Conservation (phyloP, 2,888 invertebrate species). For the Caenorhabditis afra region DNA sequence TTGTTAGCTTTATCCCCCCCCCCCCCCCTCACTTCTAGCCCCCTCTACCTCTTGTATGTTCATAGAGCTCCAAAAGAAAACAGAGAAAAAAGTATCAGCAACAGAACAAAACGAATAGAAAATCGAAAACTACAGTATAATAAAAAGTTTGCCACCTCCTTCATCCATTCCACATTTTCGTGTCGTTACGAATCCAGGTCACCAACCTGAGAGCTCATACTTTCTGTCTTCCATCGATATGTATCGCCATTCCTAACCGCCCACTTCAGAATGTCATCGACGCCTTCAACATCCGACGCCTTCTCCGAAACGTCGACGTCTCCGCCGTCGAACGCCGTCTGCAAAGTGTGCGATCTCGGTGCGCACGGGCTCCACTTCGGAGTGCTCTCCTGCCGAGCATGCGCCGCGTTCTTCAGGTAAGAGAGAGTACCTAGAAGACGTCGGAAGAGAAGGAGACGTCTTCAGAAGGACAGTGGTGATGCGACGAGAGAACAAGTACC, state of each 20-base stretch:
- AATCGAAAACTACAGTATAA: too few species aligned
- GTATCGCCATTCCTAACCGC: neutral
- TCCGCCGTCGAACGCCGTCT: constrained; percentile 10
- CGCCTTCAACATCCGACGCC: constrained; percentile 33
- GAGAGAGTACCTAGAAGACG: neutral
- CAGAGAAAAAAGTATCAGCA: too few species aligned
- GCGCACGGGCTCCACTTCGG: constrained; percentile 52
- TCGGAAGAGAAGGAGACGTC: neutral
- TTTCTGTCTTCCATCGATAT: too few species aligned
- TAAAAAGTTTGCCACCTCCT: too few species aligned
- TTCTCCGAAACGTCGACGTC: constrained; percentile 41
- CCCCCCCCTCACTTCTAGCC: too few species aligned
- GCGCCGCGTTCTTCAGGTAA: constrained; percentile 52
- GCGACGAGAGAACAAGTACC: constrained; percentile 48
- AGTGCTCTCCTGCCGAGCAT: constrained; percentile 45
- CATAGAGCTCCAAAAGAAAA: too few species aligned
- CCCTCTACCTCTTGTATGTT: too few species aligned
- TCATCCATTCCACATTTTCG: too few species aligned
- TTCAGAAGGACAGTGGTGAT: constrained; percentile 62
- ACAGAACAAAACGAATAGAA: too few species aligned
- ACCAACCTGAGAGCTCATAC: too few species aligned
- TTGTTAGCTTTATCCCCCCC: constrained; percentile 28
- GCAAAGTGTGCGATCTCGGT: constrained; percentile 31
- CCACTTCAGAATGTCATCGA: constrained; percentile 25
- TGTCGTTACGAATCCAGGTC: too few species aligned